These are phyloP conservation scores for Lithophane ornitopus DNA, from an alignment of 2,888 invertebrate genomes.

Conservation along the genomic window DNA sequence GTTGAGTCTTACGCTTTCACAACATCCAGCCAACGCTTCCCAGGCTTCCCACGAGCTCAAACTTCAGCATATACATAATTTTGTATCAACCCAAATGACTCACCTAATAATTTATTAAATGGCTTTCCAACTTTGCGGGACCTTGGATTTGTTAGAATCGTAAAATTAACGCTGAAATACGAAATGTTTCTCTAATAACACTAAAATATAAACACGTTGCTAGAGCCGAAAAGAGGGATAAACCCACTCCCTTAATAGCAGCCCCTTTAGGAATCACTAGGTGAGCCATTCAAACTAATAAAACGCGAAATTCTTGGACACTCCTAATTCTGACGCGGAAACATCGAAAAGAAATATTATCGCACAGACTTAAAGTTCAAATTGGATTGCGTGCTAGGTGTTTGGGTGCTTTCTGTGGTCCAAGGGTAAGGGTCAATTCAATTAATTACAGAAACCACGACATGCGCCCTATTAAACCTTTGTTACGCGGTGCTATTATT, in stretches of 20 bases:
- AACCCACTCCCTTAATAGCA: slow-evolving; percentile 77
- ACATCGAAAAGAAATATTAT: slow-evolving; percentile 70
- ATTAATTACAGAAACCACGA: slow-evolving; percentile 85
- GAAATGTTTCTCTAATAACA: slow-evolving; percentile 68
- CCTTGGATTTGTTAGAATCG: slow-evolving; percentile 55
- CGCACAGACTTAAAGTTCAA: slow-evolving; percentile 72
- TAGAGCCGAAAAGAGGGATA: slow-evolving; percentile 72
- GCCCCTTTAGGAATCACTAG: slow-evolving; percentile 82
- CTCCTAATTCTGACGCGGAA: slow-evolving; percentile 70
- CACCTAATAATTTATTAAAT: slow-evolving; percentile 53
- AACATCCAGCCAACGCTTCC: slow-evolving; percentile 34
- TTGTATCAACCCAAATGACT: slow-evolving; percentile 43
- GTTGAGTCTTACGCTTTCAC: slow-evolving; percentile 42
- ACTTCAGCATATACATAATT: slow-evolving; percentile 26
- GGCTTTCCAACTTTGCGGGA: slow-evolving; percentile 39
- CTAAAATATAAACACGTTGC: slow-evolving; percentile 76
- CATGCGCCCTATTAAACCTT: slow-evolving; percentile 84
- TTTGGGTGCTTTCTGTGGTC: slow-evolving; percentile 75
- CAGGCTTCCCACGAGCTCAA: slow-evolving; percentile 34
- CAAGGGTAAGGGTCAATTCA: slow-evolving; percentile 84
- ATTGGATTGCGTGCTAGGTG: slow-evolving; percentile 68
- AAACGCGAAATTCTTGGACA: slow-evolving; percentile 81
- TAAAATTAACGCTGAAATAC: slow-evolving; percentile 65
- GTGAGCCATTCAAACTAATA: slow-evolving; percentile 79
- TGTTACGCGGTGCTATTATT: slow-evolving; percentile 80